phyloP scores from a whole-genome alignment of 2,113 vertebrate species.

The Cyanistes caeruleus region DNA sequence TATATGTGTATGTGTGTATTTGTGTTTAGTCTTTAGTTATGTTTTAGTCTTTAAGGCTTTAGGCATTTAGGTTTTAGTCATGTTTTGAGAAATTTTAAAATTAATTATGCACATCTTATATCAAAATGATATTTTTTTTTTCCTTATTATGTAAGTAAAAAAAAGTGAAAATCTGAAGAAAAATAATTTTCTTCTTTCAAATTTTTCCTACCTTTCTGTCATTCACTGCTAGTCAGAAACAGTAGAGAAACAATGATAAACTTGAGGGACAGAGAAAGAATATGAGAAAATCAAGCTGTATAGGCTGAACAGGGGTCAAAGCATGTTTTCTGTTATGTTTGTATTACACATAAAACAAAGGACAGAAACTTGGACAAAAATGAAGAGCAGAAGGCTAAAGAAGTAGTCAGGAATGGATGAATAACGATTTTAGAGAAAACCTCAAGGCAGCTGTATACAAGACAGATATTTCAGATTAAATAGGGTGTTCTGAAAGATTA shows the following conservation, averaged over 20 bases:
- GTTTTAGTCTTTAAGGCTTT: too few relatives aligned
- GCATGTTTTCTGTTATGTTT: background rate
- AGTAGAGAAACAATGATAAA: background rate
- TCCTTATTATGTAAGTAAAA: background rate
- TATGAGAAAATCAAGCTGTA: background rate
- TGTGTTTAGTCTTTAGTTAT: too few relatives aligned
- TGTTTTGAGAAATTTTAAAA: background rate
- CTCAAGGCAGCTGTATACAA: background rate
- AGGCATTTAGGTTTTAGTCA: background rate
- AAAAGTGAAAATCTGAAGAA: background rate
- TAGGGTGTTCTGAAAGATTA: background rate
- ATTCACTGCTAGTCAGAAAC: background rate
- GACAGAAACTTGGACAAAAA: background rate
- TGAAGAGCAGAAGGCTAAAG: background rate
- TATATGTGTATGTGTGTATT: background rate
- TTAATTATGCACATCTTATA: background rate
- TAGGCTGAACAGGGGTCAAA: background rate
- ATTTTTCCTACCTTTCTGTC: background rate
- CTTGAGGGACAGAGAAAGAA: background rate
- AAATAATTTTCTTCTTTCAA: accelerated
- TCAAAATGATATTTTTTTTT: background rate
- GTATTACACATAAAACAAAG: background rate
- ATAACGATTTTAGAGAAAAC: background rate
- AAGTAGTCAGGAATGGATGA: background rate
- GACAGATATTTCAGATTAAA: background rate